Percentiles rank a stretch among this genome's conserved stretches.
These are phyloP conservation scores for Torymus aiolomorphi DNA, from an alignment of 2,888 invertebrate genomes.

Conservation along the genomic window DNA sequence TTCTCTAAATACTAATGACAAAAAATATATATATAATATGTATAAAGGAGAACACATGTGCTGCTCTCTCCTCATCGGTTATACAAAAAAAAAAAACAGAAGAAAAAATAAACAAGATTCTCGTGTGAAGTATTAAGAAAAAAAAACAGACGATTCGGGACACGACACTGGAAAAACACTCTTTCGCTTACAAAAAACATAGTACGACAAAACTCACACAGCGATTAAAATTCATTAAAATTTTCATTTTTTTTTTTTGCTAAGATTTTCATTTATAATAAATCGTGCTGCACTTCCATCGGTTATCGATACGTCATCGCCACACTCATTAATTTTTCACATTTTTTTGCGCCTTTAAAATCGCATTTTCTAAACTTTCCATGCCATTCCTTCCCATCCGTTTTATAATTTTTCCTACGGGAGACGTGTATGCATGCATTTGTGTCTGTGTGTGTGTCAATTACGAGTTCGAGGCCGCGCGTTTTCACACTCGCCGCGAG, in stretches of 20 bases:
- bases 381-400: slow-evolving; percentile 44
- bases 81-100: slow-evolving; percentile 53
- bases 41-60: slow-evolving; percentile 53
- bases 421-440: background rate
- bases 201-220: slow-evolving; percentile 56
- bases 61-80: slow-evolving; percentile 45
- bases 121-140: slow-evolving; percentile 40
- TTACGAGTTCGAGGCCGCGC: slow-evolving; percentile 28
- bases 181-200: slow-evolving; percentile 47
- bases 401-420: slow-evolving; percentile 29
- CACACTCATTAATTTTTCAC: slow-evolving; percentile 46
- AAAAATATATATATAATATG: slow-evolving; percentile 45
- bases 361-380: slow-evolving; percentile 17
- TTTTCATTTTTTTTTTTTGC: slow-evolving; percentile 39
- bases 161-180: slow-evolving; percentile 56
- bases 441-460: too few species aligned
- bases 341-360: slow-evolving; percentile 35
- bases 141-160: slow-evolving; percentile 56
- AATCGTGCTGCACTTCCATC: slow-evolving; percentile 24
- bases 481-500: slow-evolving; percentile 37
- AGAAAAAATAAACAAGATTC: slow-evolving; percentile 56
- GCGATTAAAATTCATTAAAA: slow-evolving; percentile 11
- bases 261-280: slow-evolving; percentile 15
- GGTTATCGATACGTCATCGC: slow-evolving; percentile 26
- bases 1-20: slow-evolving; percentile 57